Base-by-base conservation (phyloP, 2,888 invertebrate species). In the Drosophila robusta region DNA sequence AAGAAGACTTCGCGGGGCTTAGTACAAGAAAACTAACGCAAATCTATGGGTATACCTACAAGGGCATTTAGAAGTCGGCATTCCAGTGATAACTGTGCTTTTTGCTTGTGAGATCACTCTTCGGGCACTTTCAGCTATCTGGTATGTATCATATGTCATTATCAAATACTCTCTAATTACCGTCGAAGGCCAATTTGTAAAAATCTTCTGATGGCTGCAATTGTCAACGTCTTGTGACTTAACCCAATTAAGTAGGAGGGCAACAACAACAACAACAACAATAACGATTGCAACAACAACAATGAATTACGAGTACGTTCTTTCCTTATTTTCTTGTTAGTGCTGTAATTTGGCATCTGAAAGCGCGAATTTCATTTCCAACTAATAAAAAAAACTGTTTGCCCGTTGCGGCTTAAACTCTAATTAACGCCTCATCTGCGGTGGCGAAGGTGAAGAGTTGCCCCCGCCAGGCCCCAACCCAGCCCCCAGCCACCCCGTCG, bases 391-490 rank as follows among this genome's bases (percentile, higher is more conserved):
- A 12, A 36, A 62, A 62, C 62, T 80, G 70, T 60, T 76, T 57
- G 36, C 41, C 41, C 57, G 70, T 50, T 57, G 75, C 75, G 80
- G 72, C 73, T 85, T 89, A 87, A 89, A 87, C 86, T 89, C 89
- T 89, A 89, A 86, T 86, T 86, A 86, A 89, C 77, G 89, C 89
- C 87, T 85, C 83, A 80, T 70, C 69, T 75, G 80, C 36, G 47
- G 36, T 57, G 56, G 29, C 61, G 56, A 32, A 55, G 66, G 36
- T 64, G 70, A 69, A 44, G 52, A 61, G 55, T 22, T 50, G 52
- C 34, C 42, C 46, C 36, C 12, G 11, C 16, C 38, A 22, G 4
- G 0, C 22, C 22, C 22, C 29, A 2, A 9, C 18, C 16, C 11
- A 3, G 22, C 42, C 11, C 9, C 9, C 8, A 8, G 8, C 0